Percentiles rank a stretch among this genome's conserved stretches.
Conservation (phyloP, 37 sponge, comb jelly and placozoan genomes). For the Agelas oroides region DNA sequence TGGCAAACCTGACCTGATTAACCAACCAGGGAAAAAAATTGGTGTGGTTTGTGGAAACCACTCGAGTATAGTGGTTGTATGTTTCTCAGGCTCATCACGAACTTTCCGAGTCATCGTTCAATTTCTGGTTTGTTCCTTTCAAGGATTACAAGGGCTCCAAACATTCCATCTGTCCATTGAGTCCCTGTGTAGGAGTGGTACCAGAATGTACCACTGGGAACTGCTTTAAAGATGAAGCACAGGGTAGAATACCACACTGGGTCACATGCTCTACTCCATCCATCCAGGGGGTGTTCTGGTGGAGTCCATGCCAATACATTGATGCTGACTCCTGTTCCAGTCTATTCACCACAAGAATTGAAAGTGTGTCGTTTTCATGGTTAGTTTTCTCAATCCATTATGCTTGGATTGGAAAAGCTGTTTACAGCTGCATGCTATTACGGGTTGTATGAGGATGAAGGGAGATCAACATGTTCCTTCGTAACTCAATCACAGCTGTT, state of each 20-base stretch:
- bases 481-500: no score
- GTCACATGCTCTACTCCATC: slow-evolving; percentile 76
- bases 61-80: no score
- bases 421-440: no score
- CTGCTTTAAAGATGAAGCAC: slow-evolving; percentile 56
- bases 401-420: no score
- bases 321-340: slow-evolving; percentile 56
- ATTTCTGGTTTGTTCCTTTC: slow-evolving; percentile 15
- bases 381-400: no score
- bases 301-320: slow-evolving; percentile 74
- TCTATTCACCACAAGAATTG: slow-evolving; percentile 59
- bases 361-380: slow-evolving; percentile 36
- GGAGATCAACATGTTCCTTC: no score
- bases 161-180: slow-evolving; percentile 83
- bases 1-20: no score
- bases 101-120: no score
- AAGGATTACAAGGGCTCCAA: slow-evolving; percentile 74
- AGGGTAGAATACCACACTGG: slow-evolving; percentile 73
- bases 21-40: no score
- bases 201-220: slow-evolving; percentile 83
- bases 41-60: no score
- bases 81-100: no score
- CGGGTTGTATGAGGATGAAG: no score
- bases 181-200: slow-evolving; percentile 83
- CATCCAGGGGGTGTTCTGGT: slow-evolving; percentile 73